Percentiles rank a stretch among this genome's conserved stretches.
phyloP scores from a whole-genome alignment of 1,140 invertebrate genomes.

The Drosophila lacteicornis region DNA sequence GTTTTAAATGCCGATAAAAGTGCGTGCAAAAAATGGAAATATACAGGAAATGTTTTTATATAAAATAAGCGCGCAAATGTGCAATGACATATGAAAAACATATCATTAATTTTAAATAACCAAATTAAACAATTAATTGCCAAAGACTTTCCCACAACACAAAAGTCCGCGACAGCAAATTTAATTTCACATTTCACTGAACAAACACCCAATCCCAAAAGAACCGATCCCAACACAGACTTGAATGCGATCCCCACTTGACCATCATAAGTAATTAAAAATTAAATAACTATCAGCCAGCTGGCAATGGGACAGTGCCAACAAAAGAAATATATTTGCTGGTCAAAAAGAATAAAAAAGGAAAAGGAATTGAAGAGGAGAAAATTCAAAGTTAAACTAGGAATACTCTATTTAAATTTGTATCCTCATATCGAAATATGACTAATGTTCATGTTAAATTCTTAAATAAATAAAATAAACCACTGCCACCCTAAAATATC shows the following conservation, averaged over 20 bases:
- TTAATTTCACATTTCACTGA: constrained; percentile 80
- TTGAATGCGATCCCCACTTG: constrained; percentile 20
- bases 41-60: constrained; percentile 33
- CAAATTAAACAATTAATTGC: constrained; percentile 82
- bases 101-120: constrained; percentile 83
- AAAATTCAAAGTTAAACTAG: not conserved
- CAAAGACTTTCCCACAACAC: constrained; percentile 58
- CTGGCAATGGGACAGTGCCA: constrained; percentile 22
- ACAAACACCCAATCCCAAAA: constrained; percentile 55
- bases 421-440: too few relatives aligned
- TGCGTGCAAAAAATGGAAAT: constrained; percentile 14
- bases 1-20: constrained; percentile 45
- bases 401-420: not conserved
- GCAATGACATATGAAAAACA: constrained; percentile 81
- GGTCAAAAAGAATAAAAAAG: constrained; percentile 43
- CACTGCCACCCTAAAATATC: not conserved
- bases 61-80: constrained; percentile 54
- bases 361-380: not conserved
- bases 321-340: constrained; percentile 50
- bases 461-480: too few relatives aligned
- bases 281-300: constrained; percentile 75
- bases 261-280: constrained; percentile 76
- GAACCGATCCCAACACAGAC: constrained; percentile 39
- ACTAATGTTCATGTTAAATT: too few relatives aligned
- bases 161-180: constrained; percentile 59